Conservation (phyloP, 2,797 vertebrate genomes). For the Heterohyrax brucei region DNA sequence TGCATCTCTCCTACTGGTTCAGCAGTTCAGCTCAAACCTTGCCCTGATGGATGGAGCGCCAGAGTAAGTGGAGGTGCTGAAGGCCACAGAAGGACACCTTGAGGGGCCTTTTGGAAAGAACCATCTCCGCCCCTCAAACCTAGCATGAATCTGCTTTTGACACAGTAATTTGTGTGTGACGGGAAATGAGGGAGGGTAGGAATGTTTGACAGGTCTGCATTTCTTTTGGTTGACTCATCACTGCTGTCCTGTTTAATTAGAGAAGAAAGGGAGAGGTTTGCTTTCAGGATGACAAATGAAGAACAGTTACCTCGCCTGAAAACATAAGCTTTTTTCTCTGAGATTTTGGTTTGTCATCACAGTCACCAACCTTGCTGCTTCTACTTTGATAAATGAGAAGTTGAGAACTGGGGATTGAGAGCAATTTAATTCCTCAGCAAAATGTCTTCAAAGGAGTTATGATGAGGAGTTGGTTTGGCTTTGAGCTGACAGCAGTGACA, state of each 20-base stretch:
- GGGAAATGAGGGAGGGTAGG: not conserved
- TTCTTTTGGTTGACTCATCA: slow-evolving; percentile 82
- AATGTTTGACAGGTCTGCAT: slow-evolving; percentile 64
- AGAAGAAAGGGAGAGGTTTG: slow-evolving; percentile 24
- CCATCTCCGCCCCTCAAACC: not conserved
- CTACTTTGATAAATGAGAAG: not conserved
- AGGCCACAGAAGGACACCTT: not conserved
- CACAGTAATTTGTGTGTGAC: not conserved
- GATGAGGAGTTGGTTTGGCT: not conserved
- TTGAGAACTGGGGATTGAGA: not conserved
- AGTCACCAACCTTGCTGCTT: not conserved
- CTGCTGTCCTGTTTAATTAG: slow-evolving; percentile 80
- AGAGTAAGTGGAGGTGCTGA: not conserved
- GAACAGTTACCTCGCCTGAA: slow-evolving; percentile 42
- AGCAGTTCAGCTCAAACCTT: slow-evolving; percentile 45
- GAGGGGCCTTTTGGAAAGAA: slow-evolving; percentile 14
- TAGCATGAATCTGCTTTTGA: slow-evolving; percentile 65
- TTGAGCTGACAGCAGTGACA: not conserved
- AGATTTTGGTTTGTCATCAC: slow-evolving; percentile 6
- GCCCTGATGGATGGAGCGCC: not conserved
- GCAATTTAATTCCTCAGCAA: slow-evolving; percentile 22
- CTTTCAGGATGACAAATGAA: slow-evolving; percentile 68
- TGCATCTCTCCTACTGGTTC: not conserved
- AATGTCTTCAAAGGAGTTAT: slow-evolving; percentile 34
- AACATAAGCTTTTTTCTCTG: slow-evolving; percentile 3